Conservation (phyloP, 1,140 invertebrate species). For the Leptinotarsa undecemlineata region DNA sequence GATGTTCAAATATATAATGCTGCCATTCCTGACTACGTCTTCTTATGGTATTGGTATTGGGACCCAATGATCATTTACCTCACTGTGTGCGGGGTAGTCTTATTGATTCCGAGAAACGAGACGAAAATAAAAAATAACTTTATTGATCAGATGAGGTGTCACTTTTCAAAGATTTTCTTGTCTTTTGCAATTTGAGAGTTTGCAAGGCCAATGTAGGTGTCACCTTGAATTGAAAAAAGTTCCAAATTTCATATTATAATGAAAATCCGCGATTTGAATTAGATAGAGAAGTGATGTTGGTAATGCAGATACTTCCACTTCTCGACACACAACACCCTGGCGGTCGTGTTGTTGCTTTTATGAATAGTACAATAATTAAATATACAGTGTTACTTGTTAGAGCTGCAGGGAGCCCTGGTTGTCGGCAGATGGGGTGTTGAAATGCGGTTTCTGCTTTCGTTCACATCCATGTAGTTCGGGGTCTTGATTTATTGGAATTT, state of each 20-base stretch:
- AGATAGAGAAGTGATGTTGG: conserved; percentile 36
- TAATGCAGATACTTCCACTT: conserved; percentile 24
- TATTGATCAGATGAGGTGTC: no score
- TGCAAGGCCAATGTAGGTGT: no score
- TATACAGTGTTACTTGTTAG: conserved; percentile 45
- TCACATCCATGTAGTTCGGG: neutral
- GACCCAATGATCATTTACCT: no score
- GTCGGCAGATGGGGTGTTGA: conserved; percentile 34
- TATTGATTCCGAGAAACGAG: no score
- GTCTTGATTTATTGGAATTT: neutral
- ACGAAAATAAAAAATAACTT: no score
- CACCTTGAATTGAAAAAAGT: no score
- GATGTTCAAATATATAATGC: no score
- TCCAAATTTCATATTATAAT: conserved; percentile 40
- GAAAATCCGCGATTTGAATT: conserved; percentile 43
- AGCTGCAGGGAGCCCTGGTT: conserved; percentile 40
- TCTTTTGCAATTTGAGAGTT: no score
- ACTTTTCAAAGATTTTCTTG: no score
- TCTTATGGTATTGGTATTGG: no score
- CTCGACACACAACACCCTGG: conserved; percentile 24
- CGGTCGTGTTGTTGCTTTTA: conserved; percentile 43
- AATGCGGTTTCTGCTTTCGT: conserved; percentile 26
- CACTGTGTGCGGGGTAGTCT: no score
- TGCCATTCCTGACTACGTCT: no score
- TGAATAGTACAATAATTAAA: conserved; percentile 48